These are phyloP conservation scores for Caenorhabditis sp. DNA, from an alignment of 2,888 invertebrate species.

Conservation along the genomic window DNA sequence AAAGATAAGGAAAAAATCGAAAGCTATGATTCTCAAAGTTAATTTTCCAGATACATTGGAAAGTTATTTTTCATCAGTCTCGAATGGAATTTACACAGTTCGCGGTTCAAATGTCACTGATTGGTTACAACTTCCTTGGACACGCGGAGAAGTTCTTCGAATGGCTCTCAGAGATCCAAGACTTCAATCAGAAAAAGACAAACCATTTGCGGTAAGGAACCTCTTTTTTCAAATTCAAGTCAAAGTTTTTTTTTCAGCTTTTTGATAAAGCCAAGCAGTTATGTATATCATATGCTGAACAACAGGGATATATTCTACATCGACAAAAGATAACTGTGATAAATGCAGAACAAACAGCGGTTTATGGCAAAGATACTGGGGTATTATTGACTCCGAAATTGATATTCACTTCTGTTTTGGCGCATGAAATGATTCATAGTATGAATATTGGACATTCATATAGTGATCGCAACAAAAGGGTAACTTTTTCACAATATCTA, in stretches of 20 bases:
- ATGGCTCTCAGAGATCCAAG: conserved; percentile 46
- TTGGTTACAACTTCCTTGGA: conserved; percentile 60
- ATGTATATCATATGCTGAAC: conserved; percentile 57
- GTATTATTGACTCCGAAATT: conserved; percentile 66
- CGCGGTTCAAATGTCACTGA: conserved; percentile 62
- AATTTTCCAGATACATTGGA: conserved; percentile 59
- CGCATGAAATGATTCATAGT: conserved; percentile 70
- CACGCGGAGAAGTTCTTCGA: conserved; percentile 52
- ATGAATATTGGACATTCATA: conserved; percentile 70
- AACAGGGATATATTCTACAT: conserved; percentile 48
- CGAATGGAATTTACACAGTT: conserved; percentile 69
- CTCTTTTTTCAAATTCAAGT: not conserved
- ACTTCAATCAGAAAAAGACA: conserved; percentile 31
- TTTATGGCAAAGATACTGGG: conserved; percentile 59
- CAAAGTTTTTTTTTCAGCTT: conserved; percentile 40
- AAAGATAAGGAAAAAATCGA: not conserved
- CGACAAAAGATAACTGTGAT: conserved; percentile 62
- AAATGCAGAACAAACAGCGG: conserved; percentile 58
- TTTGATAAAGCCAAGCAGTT: conserved; percentile 69
- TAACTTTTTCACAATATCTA: no score
- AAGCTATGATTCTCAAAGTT: not conserved
- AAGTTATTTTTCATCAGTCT: conserved; percentile 63
- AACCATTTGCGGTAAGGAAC: conserved; percentile 38
- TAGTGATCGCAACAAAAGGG: conserved; percentile 61
- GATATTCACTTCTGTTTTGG: conserved; percentile 63